A percentile compares a stretch with the other conserved stretches of the same genome.
Conservation (phyloP, 2,113 vertebrate species). For the Rhinogobius similis region DNA sequence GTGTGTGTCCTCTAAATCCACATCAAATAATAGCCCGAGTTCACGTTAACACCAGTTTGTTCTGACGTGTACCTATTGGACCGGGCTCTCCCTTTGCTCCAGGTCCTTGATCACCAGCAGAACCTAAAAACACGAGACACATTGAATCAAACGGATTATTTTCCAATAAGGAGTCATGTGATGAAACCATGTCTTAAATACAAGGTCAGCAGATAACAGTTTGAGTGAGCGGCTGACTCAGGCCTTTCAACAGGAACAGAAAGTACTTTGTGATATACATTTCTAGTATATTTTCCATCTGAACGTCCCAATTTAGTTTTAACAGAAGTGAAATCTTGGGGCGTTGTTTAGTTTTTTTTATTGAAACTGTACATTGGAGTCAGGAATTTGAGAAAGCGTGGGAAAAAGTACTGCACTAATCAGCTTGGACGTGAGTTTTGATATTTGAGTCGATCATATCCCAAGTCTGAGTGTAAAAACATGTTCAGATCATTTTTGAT, state of each 20-base stretch:
- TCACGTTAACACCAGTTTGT: background rate
- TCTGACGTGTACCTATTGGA: background rate
- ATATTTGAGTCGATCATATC: too few relatives aligned
- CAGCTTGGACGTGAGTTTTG: too few relatives aligned
- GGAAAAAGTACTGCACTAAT: too few relatives aligned
- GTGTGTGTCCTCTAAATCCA: too few relatives aligned
- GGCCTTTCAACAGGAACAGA: conserved; percentile 41
- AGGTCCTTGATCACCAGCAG: conserved; percentile 29
- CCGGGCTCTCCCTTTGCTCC: conserved; percentile 51
- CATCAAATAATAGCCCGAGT: background rate
- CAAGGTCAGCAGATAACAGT: background rate
- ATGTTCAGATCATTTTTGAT: too few relatives aligned
- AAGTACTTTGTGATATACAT: background rate
- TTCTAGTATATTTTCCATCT: background rate
- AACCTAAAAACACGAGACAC: conserved; percentile 25
- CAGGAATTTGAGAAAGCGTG: too few relatives aligned
- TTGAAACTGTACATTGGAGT: too few relatives aligned
- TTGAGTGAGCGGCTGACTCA: conserved; percentile 2
- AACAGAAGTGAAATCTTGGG: background rate
- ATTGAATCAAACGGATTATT: background rate
- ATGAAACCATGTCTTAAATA: background rate
- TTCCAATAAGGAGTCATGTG: background rate
- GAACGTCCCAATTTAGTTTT: background rate
- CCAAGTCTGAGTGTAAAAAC: too few relatives aligned
- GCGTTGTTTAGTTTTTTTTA: background rate